Conservation (phyloP, 2,888 invertebrate genomes). For the Stomorhina lunata region DNA sequence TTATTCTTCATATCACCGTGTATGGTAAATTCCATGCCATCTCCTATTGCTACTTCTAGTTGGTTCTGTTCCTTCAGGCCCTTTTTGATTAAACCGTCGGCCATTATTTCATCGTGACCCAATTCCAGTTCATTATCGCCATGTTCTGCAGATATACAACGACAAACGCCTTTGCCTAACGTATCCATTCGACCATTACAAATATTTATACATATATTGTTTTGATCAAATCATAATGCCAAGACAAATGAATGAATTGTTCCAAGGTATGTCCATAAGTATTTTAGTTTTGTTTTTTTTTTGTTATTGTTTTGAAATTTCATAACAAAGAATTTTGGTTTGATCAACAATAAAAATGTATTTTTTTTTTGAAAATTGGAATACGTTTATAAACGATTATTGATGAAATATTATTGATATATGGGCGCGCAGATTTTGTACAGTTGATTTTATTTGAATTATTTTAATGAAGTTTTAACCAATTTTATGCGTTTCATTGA, state of each 20-base stretch:
- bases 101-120: constrained; percentile 86
- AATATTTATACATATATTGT: constrained; percentile 54
- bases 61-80: constrained; percentile 94
- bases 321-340: constrained; percentile 1
- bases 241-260: not conserved
- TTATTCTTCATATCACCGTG: constrained; percentile 92
- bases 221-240: constrained; percentile 56
- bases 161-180: constrained; percentile 81
- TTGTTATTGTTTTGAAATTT: not conserved
- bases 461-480: constrained; percentile 39
- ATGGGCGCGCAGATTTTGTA: constrained; percentile 49
- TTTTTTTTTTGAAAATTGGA: constrained; percentile 35
- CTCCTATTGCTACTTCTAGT: constrained; percentile 94
- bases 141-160: constrained; percentile 86
- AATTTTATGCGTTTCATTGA: constrained; percentile 45
- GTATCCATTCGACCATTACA: constrained; percentile 77
- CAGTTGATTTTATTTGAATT: constrained; percentile 26
- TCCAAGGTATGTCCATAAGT: no score
- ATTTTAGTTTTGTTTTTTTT: constrained; percentile 15
- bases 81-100: constrained; percentile 91
- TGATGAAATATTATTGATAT: constrained; percentile 25
- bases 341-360: constrained; percentile 43
- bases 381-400: constrained; percentile 49
- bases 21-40: constrained; percentile 96
- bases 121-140: constrained; percentile 84